Evolutionary conservation across 1,140 invertebrate species (phyloP), one percentile per base, ranked within the genome.

Genomic region (Laupala kohalensis): DNA sequence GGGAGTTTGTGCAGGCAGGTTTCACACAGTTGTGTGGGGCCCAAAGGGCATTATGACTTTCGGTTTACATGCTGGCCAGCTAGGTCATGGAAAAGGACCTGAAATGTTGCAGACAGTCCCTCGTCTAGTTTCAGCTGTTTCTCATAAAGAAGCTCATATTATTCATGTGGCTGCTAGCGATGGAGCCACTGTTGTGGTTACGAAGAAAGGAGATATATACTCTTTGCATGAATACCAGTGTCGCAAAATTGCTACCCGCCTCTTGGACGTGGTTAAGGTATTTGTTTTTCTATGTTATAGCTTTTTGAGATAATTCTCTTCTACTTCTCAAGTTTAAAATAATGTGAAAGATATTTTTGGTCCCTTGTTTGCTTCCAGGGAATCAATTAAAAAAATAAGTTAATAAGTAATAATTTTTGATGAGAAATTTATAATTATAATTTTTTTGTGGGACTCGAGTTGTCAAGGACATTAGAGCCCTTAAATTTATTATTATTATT

Each of bases 21-120:
- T 85, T 75, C 91, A 93, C 79, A 86, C 89, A 9, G 86, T 90
- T 0, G 83, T 90, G 0, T 91, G 86, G 83, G 87, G 84, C 62
- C 74, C 77, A 3, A 79, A 81, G 30, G 81, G 80, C 69, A 76
- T 90, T 0, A 91, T 81, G 75, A 85, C 86, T 0, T 92, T 88
- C 86, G 91, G 91, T 15, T 80, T 87, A 0, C 90, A 93, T 81
- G 83, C 86, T 69, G 91, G 91, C 53, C 90, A 92, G 78, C 77
- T 93, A 53, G 90, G 90, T 74, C 85, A 81, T 72, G 74, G 76
- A n/a, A 72, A 73, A 19, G 37, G 63, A 13, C 24, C 70, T 29
- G 27, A 53, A 15, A 6, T n/a, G 25, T 28, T 63, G 9, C 23
- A 28, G 12, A 13, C 65, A 23, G 25, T 65, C 19, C 70, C 70